A percentile compares a stretch with the other conserved stretches of the same genome.
Evolutionary conservation across 2,888 invertebrate genomes (phyloP).

Genomic region (Cecidostiba fungosa): DNA sequence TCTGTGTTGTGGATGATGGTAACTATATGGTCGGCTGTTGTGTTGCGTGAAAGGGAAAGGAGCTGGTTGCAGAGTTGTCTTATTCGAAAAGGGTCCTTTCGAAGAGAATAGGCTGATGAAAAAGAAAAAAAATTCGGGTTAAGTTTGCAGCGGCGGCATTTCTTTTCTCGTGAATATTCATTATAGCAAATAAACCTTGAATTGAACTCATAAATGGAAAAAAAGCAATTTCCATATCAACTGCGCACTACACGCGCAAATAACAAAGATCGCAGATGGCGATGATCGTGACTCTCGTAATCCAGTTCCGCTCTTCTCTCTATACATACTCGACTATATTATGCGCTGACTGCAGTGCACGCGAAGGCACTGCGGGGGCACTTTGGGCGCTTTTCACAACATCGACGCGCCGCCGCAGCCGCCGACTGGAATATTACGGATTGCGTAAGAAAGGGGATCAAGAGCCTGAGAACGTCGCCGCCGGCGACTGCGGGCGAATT

Average conservation of each 20-base stretch:
- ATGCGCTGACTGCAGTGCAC: background rate
- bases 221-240: constrained; percentile 2
- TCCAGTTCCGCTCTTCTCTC: constrained; percentile 52
- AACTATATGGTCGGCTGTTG: background rate
- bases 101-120: background rate
- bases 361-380: background rate
- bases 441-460: constrained; percentile 50
- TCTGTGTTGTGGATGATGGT: background rate
- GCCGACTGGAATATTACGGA: background rate
- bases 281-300: constrained; percentile 58
- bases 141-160: too few relatives aligned
- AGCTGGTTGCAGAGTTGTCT: background rate
- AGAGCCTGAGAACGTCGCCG: constrained; percentile 46
- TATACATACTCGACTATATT: background rate
- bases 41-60: constrained; percentile 6
- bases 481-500: constrained; percentile 17
- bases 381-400: constrained; percentile 13
- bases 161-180: too few relatives aligned
- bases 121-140: background rate
- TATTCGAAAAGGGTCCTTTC: background rate
- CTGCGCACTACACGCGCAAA: background rate
- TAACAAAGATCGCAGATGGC: constrained; percentile 1
- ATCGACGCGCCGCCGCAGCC: background rate
- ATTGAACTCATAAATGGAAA: background rate
- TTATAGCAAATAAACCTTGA: too few relatives aligned